These are phyloP conservation scores for Porites cylindrica DNA, from an alignment of 92 coral and sea anemone genomes.

Conservation along the genomic window DNA sequence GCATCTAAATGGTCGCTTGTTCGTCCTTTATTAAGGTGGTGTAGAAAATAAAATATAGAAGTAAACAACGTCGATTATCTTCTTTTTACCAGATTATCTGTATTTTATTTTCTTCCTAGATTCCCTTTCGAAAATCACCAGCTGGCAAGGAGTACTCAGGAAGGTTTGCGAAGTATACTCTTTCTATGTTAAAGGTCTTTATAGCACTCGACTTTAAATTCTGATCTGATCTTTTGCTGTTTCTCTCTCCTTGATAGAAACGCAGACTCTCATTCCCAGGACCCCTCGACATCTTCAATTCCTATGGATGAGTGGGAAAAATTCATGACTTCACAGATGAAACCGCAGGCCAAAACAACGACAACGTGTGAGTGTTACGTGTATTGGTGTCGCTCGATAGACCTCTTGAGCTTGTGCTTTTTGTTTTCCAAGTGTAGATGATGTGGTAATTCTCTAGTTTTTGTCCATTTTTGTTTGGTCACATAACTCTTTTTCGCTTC, in stretches of 20 bases:
- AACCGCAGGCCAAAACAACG: constrained; percentile 40
- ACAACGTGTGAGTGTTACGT: background rate
- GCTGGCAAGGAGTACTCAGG: constrained; percentile 15
- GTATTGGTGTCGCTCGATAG: too few species aligned
- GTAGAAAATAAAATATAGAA: background rate
- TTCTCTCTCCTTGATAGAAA: constrained; percentile 33
- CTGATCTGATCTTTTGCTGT: background rate
- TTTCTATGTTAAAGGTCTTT: background rate
- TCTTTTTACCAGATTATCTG: background rate
- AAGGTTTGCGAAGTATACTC: constrained; percentile 22
- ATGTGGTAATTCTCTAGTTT: background rate
- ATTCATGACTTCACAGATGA: constrained; percentile 70
- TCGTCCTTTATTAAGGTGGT: too few species aligned
- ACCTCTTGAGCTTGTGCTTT: too few species aligned
- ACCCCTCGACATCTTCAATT: constrained; percentile 5
- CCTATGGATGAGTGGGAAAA: constrained; percentile 71
- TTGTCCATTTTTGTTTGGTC: too few species aligned
- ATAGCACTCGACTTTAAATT: background rate
- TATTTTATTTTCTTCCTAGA: constrained; percentile 5
- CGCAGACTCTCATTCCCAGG: constrained; percentile 43
- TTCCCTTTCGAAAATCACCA: constrained; percentile 15
- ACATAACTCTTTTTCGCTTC: too few species aligned
- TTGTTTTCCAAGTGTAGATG: background rate
- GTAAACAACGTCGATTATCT: background rate
- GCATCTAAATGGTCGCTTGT: too few species aligned